Conservation (phyloP, 2,113 vertebrate genomes). For the Dasyurus viverrinus region DNA sequence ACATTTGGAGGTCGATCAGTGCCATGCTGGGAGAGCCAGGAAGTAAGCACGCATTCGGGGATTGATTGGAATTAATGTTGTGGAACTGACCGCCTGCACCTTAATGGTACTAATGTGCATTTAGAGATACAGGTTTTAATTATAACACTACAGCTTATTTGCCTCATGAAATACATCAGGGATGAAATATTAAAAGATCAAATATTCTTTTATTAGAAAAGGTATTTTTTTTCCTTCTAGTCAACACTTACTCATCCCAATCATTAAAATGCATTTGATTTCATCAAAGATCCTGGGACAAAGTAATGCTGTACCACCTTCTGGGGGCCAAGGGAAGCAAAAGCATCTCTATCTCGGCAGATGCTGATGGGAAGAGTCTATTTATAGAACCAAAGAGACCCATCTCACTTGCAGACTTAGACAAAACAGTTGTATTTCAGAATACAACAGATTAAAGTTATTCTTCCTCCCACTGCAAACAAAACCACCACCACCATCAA, state of each 20-base stretch:
- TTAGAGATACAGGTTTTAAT: constrained; percentile 57
- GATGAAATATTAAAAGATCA: constrained; percentile 72
- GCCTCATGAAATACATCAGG: constrained; percentile 49
- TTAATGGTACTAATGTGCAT: background rate
- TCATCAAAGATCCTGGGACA: constrained; percentile 64
- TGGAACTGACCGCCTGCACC: constrained; percentile 48
- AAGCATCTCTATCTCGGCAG: background rate
- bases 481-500: background rate
- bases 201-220: constrained; percentile 55
- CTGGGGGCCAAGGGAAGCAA: background rate
- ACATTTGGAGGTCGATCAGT: background rate
- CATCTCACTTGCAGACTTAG: background rate
- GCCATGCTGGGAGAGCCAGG: background rate
- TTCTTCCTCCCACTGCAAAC: background rate
- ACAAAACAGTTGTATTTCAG: background rate
- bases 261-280: constrained; percentile 57
- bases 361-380: background rate
- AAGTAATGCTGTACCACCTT: background rate
- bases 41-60: background rate
- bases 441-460: background rate
- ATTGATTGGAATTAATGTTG: background rate
- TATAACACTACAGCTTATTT: constrained; percentile 24
- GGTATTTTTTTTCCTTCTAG: constrained; percentile 48
- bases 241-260: background rate
- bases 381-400: background rate